Evolutionary conservation across 2,113 vertebrate genomes (phyloP).

Genomic region (Propithecus coquereli): DNA sequence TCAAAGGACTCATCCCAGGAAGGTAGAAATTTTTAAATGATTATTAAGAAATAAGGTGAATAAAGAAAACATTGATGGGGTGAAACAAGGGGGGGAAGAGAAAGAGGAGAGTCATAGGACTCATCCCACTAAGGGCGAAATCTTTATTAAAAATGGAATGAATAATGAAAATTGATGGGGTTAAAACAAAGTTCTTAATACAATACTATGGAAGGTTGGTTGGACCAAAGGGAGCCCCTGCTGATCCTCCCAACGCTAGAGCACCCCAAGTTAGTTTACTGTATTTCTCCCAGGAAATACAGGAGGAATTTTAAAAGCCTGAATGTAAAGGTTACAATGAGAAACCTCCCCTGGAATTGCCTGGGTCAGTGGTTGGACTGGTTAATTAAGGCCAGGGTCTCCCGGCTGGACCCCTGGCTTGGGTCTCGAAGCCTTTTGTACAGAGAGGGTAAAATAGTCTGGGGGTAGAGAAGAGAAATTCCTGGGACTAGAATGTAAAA

Average conservation of each 20-base stretch:
- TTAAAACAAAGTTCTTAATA: background rate
- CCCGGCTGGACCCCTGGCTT: too few relatives aligned
- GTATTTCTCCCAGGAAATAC: background rate
- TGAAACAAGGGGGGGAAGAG: background rate
- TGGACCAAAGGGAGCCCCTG: background rate
- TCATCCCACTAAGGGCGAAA: background rate
- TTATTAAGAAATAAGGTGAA: background rate
- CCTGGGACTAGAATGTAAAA: background rate
- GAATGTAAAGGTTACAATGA: background rate
- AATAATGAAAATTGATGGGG: background rate
- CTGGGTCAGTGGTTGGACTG: background rate
- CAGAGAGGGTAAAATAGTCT: background rate
- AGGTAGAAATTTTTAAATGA: background rate
- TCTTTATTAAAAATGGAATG: background rate
- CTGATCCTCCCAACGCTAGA: background rate
- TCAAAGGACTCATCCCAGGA: background rate
- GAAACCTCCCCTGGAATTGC: background rate
- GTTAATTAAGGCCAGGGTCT: background rate
- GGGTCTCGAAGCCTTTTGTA: background rate
- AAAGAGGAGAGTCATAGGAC: background rate
- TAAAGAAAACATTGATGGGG: background rate
- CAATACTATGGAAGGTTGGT: background rate
- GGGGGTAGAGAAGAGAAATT: background rate
- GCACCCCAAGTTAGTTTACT: background rate
- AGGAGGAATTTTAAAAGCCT: background rate